These are phyloP conservation scores for Calliopsis andreniformis DNA, from an alignment of 1,140 invertebrate genomes.

Conservation along the genomic window DNA sequence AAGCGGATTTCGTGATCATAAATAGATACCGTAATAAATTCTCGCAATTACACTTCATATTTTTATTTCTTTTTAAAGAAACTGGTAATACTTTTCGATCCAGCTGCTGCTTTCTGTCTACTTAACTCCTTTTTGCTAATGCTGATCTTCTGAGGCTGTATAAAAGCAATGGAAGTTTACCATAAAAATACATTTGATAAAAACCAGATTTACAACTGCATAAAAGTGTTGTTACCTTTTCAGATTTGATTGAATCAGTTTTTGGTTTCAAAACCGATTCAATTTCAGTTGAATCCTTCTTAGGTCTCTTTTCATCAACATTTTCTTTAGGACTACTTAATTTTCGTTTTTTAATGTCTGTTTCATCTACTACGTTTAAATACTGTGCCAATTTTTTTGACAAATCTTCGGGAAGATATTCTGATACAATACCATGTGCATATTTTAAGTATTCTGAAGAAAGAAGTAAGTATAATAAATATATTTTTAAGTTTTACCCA, in stretches of 20 bases:
- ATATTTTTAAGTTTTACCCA: background rate
- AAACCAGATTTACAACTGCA: background rate
- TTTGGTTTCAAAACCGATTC: slow-evolving; percentile 67
- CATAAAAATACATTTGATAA: background rate
- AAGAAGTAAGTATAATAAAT: slow-evolving; percentile 28
- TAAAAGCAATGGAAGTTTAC: slow-evolving; percentile 20
- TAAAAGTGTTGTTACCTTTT: slow-evolving; percentile 70
- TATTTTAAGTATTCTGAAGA: slow-evolving; percentile 85
- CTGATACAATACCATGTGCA: slow-evolving; percentile 86
- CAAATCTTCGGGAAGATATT: slow-evolving; percentile 86
- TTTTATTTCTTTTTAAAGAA: slow-evolving; percentile 86
- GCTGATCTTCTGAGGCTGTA: slow-evolving; percentile 77
- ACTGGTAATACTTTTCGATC: slow-evolving; percentile 88
- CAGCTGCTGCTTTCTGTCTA: slow-evolving; percentile 87
- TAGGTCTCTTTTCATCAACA: slow-evolving; percentile 74
- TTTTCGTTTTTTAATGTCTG: slow-evolving; percentile 84
- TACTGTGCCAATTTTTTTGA: slow-evolving; percentile 83
- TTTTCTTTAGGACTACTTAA: slow-evolving; percentile 71
- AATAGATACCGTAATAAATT: too few relatives aligned
- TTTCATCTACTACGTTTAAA: slow-evolving; percentile 84
- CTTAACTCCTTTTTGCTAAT: slow-evolving; percentile 86
- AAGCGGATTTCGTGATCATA: too few relatives aligned
- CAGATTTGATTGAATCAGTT: slow-evolving; percentile 73
- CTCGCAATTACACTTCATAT: too few relatives aligned
- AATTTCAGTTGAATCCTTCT: slow-evolving; percentile 69